Evolutionary conservation across 2,888 invertebrate genomes (phyloP).

Genomic region (Sminthurides aquaticus): DNA sequence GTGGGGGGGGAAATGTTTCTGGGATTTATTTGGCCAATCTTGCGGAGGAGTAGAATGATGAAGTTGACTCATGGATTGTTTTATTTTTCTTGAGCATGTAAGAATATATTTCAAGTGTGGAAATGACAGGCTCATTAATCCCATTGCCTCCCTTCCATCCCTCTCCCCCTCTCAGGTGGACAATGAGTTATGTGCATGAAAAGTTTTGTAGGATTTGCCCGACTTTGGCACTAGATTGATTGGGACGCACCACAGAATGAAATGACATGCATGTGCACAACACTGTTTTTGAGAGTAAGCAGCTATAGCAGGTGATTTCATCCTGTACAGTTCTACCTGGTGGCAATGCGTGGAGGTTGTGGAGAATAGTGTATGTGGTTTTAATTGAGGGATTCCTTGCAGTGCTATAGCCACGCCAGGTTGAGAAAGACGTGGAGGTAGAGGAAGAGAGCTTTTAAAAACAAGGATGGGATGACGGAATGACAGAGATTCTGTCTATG

Average conservation of each 20-base stretch:
- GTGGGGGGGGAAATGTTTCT: too few relatives aligned
- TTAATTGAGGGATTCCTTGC: conserved; percentile 20
- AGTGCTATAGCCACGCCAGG: too few relatives aligned
- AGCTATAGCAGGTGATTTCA: too few relatives aligned
- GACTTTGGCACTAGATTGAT: neutral
- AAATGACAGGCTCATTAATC: conserved; percentile 20
- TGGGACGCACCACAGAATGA: neutral
- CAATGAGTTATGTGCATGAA: neutral
- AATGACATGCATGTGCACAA: too few relatives aligned
- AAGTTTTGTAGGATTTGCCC: neutral
- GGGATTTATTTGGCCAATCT: too few relatives aligned
- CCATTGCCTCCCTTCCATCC: neutral
- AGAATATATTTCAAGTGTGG: neutral
- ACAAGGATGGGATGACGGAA: too few relatives aligned
- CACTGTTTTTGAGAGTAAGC: too few relatives aligned
- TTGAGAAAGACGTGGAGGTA: too few relatives aligned
- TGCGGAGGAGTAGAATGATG: neutral
- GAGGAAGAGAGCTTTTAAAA: too few relatives aligned
- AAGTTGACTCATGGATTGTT: neutral
- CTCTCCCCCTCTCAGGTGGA: neutral
- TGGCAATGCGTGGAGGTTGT: too few relatives aligned
- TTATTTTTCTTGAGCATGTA: neutral
- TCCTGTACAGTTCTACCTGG: too few relatives aligned
- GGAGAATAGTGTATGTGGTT: conserved; percentile 2
- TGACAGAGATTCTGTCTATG: conserved; percentile 13